Conservation (phyloP, 2,888 invertebrate species). For the Taenaris catops region DNA sequence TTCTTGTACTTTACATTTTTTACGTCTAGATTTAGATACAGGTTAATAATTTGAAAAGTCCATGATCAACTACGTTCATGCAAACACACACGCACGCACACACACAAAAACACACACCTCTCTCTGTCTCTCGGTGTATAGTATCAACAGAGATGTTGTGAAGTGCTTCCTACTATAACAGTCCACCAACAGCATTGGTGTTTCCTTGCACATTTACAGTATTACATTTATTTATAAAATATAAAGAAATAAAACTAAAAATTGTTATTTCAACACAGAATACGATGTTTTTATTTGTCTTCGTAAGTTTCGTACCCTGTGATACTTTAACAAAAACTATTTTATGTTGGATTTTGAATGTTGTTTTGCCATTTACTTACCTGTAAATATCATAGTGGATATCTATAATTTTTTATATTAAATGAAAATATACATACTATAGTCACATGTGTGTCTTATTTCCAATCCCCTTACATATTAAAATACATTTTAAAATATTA, state of each 20-base stretch:
- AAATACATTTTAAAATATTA: too few species aligned
- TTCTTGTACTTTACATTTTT: too few species aligned
- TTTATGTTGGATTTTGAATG: constrained; percentile 44
- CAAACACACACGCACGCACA: too few species aligned
- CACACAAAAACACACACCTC: too few species aligned
- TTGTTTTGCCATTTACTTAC: constrained; percentile 70
- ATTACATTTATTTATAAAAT: constrained; percentile 33
- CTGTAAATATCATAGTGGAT: constrained; percentile 72
- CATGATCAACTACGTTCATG: too few species aligned
- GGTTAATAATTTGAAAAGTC: neutral
- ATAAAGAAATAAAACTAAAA: too few species aligned
- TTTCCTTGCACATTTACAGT: constrained; percentile 37
- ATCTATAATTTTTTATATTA: constrained; percentile 75
- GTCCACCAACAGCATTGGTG: constrained; percentile 15
- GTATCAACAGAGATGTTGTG: constrained; percentile 7
- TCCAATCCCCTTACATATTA: too few species aligned
- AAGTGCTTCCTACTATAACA: constrained; percentile 12
- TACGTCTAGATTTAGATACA: neutral
- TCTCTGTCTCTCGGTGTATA: constrained; percentile 14
- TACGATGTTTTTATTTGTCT: constrained; percentile 13
- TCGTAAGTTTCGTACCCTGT: constrained; percentile 15
- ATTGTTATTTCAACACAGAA: constrained; percentile 20
- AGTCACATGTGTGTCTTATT: too few species aligned
- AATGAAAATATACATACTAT: constrained; percentile 50
- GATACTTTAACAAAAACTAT: constrained; percentile 10